These are phyloP conservation scores for Cisticola juncidis DNA, from an alignment of 2,113 vertebrate genomes.

Conservation along the genomic window DNA sequence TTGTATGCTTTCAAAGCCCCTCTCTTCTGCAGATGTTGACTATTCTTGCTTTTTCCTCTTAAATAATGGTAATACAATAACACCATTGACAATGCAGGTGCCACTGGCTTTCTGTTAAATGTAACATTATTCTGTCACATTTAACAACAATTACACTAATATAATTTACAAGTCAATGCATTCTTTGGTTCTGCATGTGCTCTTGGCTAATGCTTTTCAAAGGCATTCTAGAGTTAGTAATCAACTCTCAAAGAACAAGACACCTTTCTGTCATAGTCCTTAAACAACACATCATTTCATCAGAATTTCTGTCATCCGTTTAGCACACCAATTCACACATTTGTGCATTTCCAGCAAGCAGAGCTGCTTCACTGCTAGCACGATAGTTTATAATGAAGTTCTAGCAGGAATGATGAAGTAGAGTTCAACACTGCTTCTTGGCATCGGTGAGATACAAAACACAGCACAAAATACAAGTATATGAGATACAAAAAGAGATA, in stretches of 20 bases:
- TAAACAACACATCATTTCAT: neutral
- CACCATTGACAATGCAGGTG: neutral
- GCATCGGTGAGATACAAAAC: conserved; percentile 2
- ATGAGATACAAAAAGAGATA: no score
- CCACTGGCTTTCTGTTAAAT: neutral
- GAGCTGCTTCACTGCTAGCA: neutral
- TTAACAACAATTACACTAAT: neutral
- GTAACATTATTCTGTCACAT: neutral
- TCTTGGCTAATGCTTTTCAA: neutral
- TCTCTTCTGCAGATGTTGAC: neutral
- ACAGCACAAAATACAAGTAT: no score
- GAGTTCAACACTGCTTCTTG: neutral
- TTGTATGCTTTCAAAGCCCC: neutral
- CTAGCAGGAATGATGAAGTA: neutral
- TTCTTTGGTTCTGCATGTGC: neutral
- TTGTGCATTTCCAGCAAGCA: neutral
- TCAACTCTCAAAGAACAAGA: neutral
- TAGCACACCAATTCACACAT: neutral
- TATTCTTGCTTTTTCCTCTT: neutral
- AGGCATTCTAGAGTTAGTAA: neutral
- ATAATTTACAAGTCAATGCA: neutral
- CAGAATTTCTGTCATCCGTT: neutral
- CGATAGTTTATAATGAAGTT: neutral
- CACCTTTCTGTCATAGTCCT: neutral
- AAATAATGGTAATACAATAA: neutral